A percentile compares a stretch with the other conserved stretches of the same genome.
Conservation (phyloP, 2,113 vertebrate genomes). For the Glaucidium brasilianum region DNA sequence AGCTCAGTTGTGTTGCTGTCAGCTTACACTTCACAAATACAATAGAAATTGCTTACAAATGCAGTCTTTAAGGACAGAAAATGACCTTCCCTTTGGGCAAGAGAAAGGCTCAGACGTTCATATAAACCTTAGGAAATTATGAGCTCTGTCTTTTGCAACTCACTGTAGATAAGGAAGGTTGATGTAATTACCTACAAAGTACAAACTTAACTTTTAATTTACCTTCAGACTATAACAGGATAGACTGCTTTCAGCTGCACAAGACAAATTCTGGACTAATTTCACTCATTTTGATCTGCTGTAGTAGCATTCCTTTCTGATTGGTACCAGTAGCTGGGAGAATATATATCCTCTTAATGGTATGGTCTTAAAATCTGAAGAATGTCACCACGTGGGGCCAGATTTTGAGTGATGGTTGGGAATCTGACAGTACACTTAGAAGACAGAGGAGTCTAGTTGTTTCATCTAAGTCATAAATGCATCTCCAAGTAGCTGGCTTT, state of each 20-base stretch:
- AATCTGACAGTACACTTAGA: background rate
- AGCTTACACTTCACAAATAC: slow-evolving; percentile 34
- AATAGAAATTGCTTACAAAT: slow-evolving; percentile 40
- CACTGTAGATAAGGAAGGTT: background rate
- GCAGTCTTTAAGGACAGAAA: slow-evolving; percentile 30
- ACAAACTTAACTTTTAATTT: background rate
- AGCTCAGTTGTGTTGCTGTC: slow-evolving; percentile 25
- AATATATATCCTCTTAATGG: background rate
- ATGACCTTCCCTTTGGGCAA: slow-evolving; percentile 24
- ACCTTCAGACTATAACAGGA: background rate
- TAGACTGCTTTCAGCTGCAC: background rate
- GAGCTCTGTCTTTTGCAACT: background rate
- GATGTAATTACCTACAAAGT: background rate
- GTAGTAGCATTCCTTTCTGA: background rate
- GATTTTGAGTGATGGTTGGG: background rate
- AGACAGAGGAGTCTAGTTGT: background rate
- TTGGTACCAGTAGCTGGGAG: background rate
- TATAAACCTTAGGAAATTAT: background rate
- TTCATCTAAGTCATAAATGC: background rate
- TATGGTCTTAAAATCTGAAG: background rate
- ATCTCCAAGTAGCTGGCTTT: background rate
- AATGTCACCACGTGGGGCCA: background rate
- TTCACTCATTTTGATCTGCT: background rate
- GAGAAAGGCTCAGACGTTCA: background rate
- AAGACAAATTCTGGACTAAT: background rate